Conservation (phyloP, 2,113 vertebrate species). For the Actenoides lindsayi region DNA sequence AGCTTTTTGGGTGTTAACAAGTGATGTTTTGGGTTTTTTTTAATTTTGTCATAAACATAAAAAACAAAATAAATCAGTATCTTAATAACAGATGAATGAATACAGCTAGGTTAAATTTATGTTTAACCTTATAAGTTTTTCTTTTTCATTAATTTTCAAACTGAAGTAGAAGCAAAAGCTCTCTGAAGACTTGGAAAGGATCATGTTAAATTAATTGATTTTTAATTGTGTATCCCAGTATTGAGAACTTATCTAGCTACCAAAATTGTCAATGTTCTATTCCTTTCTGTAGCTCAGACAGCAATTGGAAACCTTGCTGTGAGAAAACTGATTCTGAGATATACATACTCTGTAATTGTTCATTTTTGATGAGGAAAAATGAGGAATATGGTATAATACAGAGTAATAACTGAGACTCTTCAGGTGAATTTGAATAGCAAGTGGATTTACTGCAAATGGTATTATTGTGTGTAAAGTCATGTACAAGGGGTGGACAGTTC, state of each 20-base stretch:
- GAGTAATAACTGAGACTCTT: neutral
- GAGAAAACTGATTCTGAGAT: neutral
- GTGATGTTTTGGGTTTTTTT: neutral
- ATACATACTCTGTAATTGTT: neutral
- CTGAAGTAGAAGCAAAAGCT: neutral
- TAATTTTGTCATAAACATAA: neutral
- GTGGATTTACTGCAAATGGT: neutral
- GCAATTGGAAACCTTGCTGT: neutral
- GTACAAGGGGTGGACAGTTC: neutral
- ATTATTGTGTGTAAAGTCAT: neutral
- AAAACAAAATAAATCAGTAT: neutral
- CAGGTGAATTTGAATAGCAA: neutral
- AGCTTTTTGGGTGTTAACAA: neutral
- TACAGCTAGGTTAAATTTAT: neutral
- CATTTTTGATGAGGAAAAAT: neutral
- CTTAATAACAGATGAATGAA: neutral
- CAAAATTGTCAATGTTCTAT: neutral
- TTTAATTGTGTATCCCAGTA: neutral
- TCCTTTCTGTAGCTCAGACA: neutral
- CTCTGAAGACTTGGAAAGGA: neutral
- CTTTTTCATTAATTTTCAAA: neutral
- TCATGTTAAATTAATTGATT: neutral
- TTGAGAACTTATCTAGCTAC: neutral
- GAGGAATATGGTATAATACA: neutral
- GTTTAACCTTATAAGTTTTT: neutral